Evolutionary conservation across 2,113 vertebrate species (phyloP), one percentile per base, ranked within the genome.

Genomic region (Vanacampus margaritifer): DNA sequence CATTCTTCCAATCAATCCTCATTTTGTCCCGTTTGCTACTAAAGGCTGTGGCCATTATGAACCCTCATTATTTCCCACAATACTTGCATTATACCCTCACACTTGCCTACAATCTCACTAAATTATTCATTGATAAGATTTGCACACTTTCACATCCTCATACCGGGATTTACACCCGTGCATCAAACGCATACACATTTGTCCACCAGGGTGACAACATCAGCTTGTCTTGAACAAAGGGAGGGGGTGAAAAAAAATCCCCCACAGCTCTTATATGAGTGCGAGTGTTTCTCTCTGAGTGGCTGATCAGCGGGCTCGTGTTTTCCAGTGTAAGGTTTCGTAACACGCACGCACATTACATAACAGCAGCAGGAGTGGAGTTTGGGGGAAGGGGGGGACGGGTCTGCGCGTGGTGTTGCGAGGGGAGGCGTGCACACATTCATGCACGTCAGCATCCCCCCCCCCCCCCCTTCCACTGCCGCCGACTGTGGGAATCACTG

Each of bases 301-400:
- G 13, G 66, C 79, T 73, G 75, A 83, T 86, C 82, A 71, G 77
- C 68, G 72, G 74, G 63, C 83, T 73, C 17, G 70, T 86, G 83
- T 88, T 86, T 84, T 88, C 75, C 85, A 86, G 73, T 84, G 81
- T 82, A 84, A 82, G 81, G 86, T 90, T 91, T 91, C 78, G 76
- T 91, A 91, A 88, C 84, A 76, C 79, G 68, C 85, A 73, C 67
- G 54, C 54, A 73, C 68, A 71, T 91, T 91, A 88, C 86, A 81
- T 91, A 91, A 91, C 81, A 73, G 65, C 73, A 70, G 75, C 79
- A 79, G 75, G 66, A 82, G 73, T 66, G 59, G 62, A 74, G 72
- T 67, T 69, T 60, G 48, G 73, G 65, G 76, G 72, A 61, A 65
- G 57, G 50, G 60, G 53, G 51, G 53, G 41, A 45, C 64, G 62